Conservation (phyloP, 1,140 invertebrate species). For the Oppia nitens region DNA sequence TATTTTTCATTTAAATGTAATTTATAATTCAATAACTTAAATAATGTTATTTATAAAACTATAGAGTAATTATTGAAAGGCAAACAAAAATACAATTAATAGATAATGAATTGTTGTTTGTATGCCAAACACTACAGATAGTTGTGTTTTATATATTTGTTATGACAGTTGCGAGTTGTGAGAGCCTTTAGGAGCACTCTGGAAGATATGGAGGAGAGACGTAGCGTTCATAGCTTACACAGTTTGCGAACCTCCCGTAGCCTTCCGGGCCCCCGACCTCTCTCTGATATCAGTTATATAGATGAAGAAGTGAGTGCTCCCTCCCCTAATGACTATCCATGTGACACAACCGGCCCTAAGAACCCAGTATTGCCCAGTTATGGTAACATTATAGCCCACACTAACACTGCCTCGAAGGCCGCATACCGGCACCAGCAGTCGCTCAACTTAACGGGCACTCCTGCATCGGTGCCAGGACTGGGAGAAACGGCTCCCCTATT, state of each 20-base stretch:
- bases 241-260: constrained; percentile 70
- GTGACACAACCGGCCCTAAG: background rate
- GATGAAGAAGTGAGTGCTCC: constrained; percentile 34
- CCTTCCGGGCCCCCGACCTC: constrained; percentile 52
- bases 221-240: constrained; percentile 92
- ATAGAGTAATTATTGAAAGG: no score
- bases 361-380: background rate
- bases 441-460: background rate
- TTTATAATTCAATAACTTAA: no score
- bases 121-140: background rate
- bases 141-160: background rate
- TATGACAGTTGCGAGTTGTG: constrained; percentile 88
- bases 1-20: no score
- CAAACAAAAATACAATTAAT: background rate
- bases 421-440: background rate
- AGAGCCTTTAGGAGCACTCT: constrained; percentile 98
- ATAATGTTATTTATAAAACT: no score
- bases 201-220: constrained; percentile 97
- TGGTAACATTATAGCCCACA: background rate
- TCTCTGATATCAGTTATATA: constrained; percentile 37
- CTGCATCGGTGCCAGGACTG: background rate
- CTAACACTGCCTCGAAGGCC: background rate
- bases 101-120: background rate
- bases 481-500: background rate
- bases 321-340: constrained; percentile 28